Conservation (phyloP, 1,140 invertebrate species). For the Idris sp. region DNA sequence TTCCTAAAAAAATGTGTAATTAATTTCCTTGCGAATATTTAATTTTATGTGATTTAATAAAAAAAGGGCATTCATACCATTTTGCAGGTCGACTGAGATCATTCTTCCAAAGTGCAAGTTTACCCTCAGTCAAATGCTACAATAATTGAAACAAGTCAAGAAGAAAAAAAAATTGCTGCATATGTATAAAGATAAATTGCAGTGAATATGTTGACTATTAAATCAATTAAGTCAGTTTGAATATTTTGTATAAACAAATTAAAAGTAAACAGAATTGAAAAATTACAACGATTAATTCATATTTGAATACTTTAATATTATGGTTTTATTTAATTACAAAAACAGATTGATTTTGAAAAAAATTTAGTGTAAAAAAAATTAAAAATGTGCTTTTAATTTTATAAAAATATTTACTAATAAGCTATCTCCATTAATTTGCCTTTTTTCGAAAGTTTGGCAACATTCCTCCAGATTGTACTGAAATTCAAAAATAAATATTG, state of each 20-base stretch:
- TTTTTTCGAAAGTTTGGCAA: constrained; percentile 17
- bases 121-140: constrained; percentile 77
- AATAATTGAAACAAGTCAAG: constrained; percentile 74
- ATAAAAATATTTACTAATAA: constrained; percentile 34
- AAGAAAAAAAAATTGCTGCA: background rate
- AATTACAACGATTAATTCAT: too few relatives aligned
- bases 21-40: too few relatives aligned
- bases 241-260: too few relatives aligned
- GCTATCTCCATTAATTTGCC: constrained; percentile 30
- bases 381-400: too few relatives aligned
- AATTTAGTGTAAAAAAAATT: too few relatives aligned
- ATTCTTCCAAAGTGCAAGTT: constrained; percentile 75
- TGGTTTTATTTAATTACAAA: background rate
- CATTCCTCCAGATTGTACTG: constrained; percentile 39
- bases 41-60: too few relatives aligned
- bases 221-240: too few relatives aligned
- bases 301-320: background rate
- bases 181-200: too few relatives aligned
- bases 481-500: too few relatives aligned
- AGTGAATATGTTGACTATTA: too few relatives aligned
- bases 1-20: constrained; percentile 56
- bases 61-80: constrained; percentile 74
- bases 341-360: too few relatives aligned
- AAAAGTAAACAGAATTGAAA: too few relatives aligned
- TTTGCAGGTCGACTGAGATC: constrained; percentile 71